These are phyloP conservation scores for Cryptus armator DNA, from an alignment of 2,888 invertebrate genomes.

Conservation along the genomic window DNA sequence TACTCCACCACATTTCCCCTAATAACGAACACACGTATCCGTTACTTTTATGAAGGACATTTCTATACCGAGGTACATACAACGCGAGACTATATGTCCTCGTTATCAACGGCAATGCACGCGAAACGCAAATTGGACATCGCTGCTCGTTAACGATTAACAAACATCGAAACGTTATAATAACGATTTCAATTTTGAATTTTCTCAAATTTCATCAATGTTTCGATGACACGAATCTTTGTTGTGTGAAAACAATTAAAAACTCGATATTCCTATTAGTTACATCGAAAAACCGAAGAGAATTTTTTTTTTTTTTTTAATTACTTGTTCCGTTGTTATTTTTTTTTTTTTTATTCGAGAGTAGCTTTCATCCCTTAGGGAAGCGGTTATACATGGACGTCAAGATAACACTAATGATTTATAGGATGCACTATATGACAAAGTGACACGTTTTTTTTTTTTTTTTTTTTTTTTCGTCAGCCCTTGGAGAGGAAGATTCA, in stretches of 20 bases:
- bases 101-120: constrained; percentile 7
- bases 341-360: not conserved
- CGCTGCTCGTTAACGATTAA: constrained; percentile 1
- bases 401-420: too few species aligned
- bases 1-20: not conserved
- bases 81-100: not conserved
- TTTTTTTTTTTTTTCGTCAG: not conserved
- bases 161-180: not conserved
- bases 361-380: not conserved
- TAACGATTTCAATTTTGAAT: not conserved
- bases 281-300: not conserved
- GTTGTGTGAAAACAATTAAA: too few species aligned
- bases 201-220: not conserved
- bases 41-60: constrained; percentile 6
- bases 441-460: not conserved
- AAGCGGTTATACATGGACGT: not conserved
- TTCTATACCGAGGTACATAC: not conserved
- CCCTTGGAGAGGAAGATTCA: not conserved
- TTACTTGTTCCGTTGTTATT: not conserved
- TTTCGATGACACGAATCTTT: too few species aligned
- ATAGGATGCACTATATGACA: too few species aligned
- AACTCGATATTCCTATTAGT: not conserved
- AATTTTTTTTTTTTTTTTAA: not conserved
- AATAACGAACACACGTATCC: constrained; percentile 3
- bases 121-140: constrained; percentile 15